Evolutionary conservation across 2,797 vertebrate genomes (phyloP).

Genomic region (Argentina silus): DNA sequence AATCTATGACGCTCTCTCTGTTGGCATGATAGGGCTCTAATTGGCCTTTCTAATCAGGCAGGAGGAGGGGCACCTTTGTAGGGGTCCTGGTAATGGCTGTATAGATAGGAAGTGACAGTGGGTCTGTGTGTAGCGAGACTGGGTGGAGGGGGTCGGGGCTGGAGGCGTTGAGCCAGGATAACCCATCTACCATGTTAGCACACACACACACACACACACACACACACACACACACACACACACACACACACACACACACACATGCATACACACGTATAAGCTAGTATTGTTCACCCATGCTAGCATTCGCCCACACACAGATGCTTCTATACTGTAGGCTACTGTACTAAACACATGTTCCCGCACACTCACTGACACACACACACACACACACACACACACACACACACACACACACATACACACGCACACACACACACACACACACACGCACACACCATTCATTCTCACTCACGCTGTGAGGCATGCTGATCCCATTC

Average conservation of each 20-base stretch:
- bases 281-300: not conserved
- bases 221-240: not conserved
- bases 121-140: not conserved
- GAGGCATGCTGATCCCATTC: not conserved
- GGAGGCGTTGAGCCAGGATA: slow-evolving; percentile 51
- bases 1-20: slow-evolving; percentile 31
- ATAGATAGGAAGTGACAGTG: slow-evolving; percentile 72
- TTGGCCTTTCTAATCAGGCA: slow-evolving; percentile 63
- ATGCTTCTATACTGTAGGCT: no score
- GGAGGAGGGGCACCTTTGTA: slow-evolving; percentile 43
- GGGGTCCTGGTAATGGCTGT: slow-evolving; percentile 55
- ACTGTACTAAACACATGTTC: not conserved
- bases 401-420: not conserved
- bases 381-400: slow-evolving; percentile 2
- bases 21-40: slow-evolving; percentile 47
- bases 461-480: not conserved
- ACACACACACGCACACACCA: not conserved
- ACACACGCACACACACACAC: not conserved
- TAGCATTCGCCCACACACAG: no score
- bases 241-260: slow-evolving; percentile 6
- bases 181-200: slow-evolving; percentile 50
- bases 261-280: slow-evolving; percentile 19
- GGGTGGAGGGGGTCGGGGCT: slow-evolving; percentile 32
- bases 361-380: not conserved
- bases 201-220: slow-evolving; percentile 40